These are phyloP conservation scores for Mohoua ochrocephala DNA, from an alignment of 2,113 vertebrate species.

Conservation along the genomic window DNA sequence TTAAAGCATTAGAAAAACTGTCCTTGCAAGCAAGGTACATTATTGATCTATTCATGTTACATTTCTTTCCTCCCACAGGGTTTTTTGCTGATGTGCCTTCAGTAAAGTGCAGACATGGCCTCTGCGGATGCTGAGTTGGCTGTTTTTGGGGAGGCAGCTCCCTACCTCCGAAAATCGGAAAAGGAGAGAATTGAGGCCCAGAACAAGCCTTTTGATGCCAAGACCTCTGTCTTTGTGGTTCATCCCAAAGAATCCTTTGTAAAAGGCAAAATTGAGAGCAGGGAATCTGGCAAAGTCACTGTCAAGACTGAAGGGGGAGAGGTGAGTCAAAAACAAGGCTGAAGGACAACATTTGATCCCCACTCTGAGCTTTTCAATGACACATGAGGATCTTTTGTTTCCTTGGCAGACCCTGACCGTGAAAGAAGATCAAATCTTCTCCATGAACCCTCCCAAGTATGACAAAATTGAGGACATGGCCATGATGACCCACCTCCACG, in stretches of 20 bases:
- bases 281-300: neutral
- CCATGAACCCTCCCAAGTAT: neutral
- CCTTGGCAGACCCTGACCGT: neutral
- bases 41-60: neutral
- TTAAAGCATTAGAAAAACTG: neutral
- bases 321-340: conserved; percentile 41
- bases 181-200: conserved; percentile 80
- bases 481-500: conserved; percentile 88
- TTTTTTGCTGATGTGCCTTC: neutral
- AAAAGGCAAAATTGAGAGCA: conserved; percentile 69
- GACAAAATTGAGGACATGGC: conserved; percentile 90
- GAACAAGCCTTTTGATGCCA: conserved; percentile 78
- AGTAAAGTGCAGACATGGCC: neutral
- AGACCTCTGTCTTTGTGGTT: conserved; percentile 62
- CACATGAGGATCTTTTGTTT: neutral
- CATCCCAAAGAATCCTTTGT: conserved; percentile 76
- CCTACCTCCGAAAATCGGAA: conserved; percentile 74
- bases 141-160: neutral
- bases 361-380: neutral
- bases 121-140: neutral
- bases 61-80: neutral
- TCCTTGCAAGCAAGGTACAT: neutral
- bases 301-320: conserved; percentile 29
- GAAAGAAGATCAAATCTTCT: neutral
- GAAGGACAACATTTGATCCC: neutral